Conservation (phyloP, 1,140 invertebrate species). For the Sycobia sp. region DNA sequence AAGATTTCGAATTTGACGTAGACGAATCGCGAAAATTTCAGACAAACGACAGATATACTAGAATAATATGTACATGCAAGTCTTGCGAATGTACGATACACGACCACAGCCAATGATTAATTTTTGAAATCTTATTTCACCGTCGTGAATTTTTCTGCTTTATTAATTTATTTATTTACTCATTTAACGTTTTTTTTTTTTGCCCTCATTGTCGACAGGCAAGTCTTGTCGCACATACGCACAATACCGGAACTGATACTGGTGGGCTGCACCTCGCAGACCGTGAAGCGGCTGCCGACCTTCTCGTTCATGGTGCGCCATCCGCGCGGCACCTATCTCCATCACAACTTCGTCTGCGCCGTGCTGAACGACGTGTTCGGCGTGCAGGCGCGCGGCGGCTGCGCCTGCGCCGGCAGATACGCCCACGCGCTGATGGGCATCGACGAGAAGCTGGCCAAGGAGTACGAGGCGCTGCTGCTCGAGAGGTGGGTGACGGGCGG, state of each 20-base stretch:
- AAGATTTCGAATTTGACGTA: no score
- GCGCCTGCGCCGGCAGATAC: slow-evolving; percentile 84
- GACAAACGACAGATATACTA: no score
- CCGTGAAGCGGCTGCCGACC: slow-evolving; percentile 74
- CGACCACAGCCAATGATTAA: no score
- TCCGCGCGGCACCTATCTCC: slow-evolving; percentile 78
- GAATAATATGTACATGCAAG: no score
- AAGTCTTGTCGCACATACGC: slow-evolving; percentile 74
- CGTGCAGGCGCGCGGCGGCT: slow-evolving; percentile 86
- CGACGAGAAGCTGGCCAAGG: slow-evolving; percentile 72
- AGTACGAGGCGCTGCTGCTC: slow-evolving; percentile 77
- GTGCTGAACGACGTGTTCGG: slow-evolving; percentile 92
- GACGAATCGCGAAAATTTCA: no score
- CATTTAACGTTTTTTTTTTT: no score
- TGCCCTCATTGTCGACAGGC: slow-evolving; percentile 66
- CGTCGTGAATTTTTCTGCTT: no score
- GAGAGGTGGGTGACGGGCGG: slow-evolving; percentile 71
- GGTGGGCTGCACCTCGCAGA: slow-evolving; percentile 72
- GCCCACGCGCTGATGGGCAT: slow-evolving; percentile 86
- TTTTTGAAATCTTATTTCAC: no score
- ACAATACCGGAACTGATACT: slow-evolving; percentile 80
- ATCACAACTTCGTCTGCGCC: slow-evolving; percentile 88
- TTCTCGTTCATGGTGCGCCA: slow-evolving; percentile 88
- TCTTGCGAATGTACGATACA: no score
- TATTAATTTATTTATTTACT: no score